Evolutionary conservation across 2,888 invertebrate genomes (phyloP).

Genomic region (Seira sanloemensis): DNA sequence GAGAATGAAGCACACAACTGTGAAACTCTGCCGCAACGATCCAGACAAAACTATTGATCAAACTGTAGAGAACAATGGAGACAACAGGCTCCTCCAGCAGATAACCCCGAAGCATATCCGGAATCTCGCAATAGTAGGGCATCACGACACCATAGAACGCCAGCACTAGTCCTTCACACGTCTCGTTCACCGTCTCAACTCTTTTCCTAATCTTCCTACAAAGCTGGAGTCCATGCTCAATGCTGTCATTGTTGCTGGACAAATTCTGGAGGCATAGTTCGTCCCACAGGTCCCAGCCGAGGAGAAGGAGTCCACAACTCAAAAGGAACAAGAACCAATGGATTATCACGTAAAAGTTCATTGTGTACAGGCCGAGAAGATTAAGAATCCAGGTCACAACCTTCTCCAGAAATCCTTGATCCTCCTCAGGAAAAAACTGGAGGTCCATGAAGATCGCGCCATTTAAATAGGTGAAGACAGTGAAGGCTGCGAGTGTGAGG

Average conservation of each 20-base stretch:
- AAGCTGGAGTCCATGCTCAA: not conserved
- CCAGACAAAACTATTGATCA: not conserved
- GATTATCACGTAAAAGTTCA: not conserved
- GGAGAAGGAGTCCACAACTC: not conserved
- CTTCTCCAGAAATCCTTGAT: not conserved
- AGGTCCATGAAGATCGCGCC: not conserved
- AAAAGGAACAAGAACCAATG: not conserved
- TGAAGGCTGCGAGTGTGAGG: not conserved
- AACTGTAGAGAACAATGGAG: not conserved
- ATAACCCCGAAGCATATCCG: not conserved
- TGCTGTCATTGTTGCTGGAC: not conserved
- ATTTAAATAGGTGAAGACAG: not conserved
- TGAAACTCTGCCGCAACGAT: not conserved
- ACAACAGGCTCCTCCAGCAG: not conserved
- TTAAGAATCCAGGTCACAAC: not conserved
- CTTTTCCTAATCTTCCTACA: not conserved
- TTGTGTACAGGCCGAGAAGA: not conserved
- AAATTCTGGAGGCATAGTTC: no score
- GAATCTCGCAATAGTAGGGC: not conserved
- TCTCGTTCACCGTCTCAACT: not conserved
- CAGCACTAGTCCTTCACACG: not conserved
- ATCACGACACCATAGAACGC: not conserved
- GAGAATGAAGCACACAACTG: not conserved
- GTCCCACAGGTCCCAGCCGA: not conserved
- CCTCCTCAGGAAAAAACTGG: no score